Percentiles rank a stretch among this genome's conserved stretches.
phyloP scores from a whole-genome alignment of 2,888 invertebrate species.

The Platycheirus rosarum region DNA sequence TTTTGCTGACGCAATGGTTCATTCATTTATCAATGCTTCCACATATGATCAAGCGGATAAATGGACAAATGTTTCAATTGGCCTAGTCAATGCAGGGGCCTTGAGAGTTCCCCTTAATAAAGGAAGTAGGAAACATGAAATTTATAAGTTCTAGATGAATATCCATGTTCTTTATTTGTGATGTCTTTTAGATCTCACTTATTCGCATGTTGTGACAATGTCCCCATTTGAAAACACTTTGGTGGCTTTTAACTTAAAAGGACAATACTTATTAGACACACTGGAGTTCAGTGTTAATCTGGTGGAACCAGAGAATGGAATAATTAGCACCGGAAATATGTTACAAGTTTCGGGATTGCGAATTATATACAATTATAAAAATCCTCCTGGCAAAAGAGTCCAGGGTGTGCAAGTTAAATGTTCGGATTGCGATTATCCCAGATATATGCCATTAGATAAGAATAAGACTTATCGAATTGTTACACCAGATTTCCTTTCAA shows the following conservation, averaged over 20 bases:
- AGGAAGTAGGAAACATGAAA: conserved; percentile 83
- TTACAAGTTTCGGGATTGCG: conserved; percentile 85
- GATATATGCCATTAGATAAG: conserved; percentile 85
- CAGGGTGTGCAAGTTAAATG: conserved; percentile 82
- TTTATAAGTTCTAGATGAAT: neutral
- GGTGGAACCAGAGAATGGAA: conserved; percentile 76
- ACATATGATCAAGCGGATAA: conserved; percentile 80
- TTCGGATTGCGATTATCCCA: conserved; percentile 83
- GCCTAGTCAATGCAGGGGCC: conserved; percentile 87
- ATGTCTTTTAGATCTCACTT: conserved; percentile 86
- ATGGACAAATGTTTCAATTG: conserved; percentile 88
- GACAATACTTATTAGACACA: conserved; percentile 86
- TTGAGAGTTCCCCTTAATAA: conserved; percentile 87
- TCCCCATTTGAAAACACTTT: conserved; percentile 91
- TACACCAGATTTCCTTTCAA: conserved; percentile 85
- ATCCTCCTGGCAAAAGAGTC: conserved; percentile 85
- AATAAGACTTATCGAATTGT: conserved; percentile 86
- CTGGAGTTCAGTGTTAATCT: conserved; percentile 84
- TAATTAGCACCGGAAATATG: conserved; percentile 75
- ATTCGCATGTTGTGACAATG: conserved; percentile 87
- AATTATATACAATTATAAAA: conserved; percentile 84
- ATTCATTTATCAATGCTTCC: conserved; percentile 80
- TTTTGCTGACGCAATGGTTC: conserved; percentile 88
- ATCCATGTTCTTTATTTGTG: neutral
- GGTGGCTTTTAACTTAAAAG: conserved; percentile 88